Evolutionary conservation across 2,113 vertebrate species (phyloP).

Genomic region (Gymnarchus niloticus): DNA sequence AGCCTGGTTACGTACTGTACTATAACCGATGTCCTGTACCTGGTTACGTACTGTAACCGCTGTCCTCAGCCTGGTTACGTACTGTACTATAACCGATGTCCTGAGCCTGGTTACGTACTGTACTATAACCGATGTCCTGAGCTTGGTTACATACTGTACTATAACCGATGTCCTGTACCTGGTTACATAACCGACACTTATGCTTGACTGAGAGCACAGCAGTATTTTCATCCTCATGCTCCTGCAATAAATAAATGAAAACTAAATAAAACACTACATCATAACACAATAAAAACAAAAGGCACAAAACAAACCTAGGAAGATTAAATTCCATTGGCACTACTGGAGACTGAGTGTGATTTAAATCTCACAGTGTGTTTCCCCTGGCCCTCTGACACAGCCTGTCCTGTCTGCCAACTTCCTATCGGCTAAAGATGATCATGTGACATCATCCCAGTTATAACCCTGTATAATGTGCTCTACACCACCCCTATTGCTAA

Average conservation of each 20-base stretch:
- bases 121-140: too few species aligned
- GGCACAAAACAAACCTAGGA: background rate
- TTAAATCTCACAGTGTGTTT: background rate
- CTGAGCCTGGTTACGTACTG: too few species aligned
- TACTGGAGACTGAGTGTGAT: conserved; percentile 16
- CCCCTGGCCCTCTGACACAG: background rate
- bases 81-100: too few species aligned
- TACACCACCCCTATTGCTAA: background rate
- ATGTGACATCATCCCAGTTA: background rate
- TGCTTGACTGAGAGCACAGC: background rate
- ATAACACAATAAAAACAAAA: too few species aligned
- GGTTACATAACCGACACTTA: too few species aligned
- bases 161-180: too few species aligned
- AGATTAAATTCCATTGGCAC: conserved; percentile 34
- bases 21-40: too few species aligned
- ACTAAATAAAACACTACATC: conserved; percentile 17
- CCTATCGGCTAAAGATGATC: background rate
- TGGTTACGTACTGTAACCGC: too few species aligned
- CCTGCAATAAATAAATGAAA: background rate
- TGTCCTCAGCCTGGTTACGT: too few species aligned
- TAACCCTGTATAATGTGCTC: background rate
- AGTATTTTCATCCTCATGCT: background rate
- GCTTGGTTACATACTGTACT: too few species aligned
- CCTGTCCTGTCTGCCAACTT: background rate
- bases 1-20: too few species aligned